Evolutionary conservation across 2,113 vertebrate genomes (phyloP).

Genomic region (Oplegnathus fasciatus): DNA sequence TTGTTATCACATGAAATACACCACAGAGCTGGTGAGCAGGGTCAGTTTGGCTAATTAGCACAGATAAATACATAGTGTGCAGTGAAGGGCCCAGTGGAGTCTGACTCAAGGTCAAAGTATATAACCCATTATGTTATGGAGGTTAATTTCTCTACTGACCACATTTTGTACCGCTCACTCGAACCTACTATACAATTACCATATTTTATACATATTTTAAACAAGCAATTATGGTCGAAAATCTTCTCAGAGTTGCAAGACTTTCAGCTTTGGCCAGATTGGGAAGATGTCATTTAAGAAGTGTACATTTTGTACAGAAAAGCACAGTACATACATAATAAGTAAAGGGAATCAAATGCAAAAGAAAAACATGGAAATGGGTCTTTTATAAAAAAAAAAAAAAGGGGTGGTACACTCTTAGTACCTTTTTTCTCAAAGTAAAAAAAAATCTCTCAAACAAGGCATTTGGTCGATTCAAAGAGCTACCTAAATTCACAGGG

Average conservation of each 20-base stretch:
- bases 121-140: constrained; percentile 24
- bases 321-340: constrained; percentile 48
- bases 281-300: constrained; percentile 33
- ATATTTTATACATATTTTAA: constrained; percentile 47
- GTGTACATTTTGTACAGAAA: constrained; percentile 53
- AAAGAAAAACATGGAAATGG: constrained; percentile 34
- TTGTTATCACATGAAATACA: constrained; percentile 41
- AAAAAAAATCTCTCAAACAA: constrained; percentile 61
- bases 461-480: constrained; percentile 73
- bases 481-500: constrained; percentile 58
- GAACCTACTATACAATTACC: constrained; percentile 44
- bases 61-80: constrained; percentile 45
- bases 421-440: constrained; percentile 59
- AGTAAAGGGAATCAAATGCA: constrained; percentile 56
- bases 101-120: constrained; percentile 19
- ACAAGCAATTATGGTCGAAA: constrained; percentile 42
- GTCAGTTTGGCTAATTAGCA: constrained; percentile 66
- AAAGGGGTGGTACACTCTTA: constrained; percentile 15
- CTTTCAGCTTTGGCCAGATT: constrained; percentile 69
- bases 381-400: constrained; percentile 29
- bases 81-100: constrained; percentile 16
- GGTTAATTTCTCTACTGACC: constrained; percentile 40
- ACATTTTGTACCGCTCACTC: constrained; percentile 42
- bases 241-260: constrained; percentile 48
- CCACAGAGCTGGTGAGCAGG: constrained; percentile 25